Evolutionary conservation across 2,797 vertebrate species (phyloP).

Genomic region (Mus caroli): DNA sequence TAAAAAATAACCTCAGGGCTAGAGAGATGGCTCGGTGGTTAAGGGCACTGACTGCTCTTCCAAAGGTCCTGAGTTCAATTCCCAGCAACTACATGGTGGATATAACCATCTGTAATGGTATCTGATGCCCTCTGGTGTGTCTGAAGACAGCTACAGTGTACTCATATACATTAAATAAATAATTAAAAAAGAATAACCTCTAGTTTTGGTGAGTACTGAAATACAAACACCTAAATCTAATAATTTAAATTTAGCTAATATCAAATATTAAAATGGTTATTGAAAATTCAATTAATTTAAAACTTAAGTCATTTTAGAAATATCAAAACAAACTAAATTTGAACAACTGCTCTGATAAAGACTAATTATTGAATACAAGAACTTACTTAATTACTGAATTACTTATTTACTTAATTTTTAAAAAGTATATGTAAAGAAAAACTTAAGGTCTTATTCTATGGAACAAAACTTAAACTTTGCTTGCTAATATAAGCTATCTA

Average conservation of each 20-base stretch:
- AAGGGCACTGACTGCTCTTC: background rate
- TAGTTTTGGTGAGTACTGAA: constrained; percentile 23
- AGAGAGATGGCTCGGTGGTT: background rate
- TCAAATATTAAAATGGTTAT: background rate
- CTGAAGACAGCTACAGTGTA: background rate
- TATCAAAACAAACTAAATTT: background rate
- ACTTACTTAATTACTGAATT: background rate
- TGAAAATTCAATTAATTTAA: background rate
- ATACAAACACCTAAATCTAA: constrained; percentile 2
- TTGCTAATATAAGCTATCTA: constrained; percentile 26
- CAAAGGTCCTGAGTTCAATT: background rate
- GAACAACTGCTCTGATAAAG: background rate
- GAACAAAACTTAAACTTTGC: background rate
- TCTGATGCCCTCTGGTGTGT: background rate
- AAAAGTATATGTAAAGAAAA: constrained; percentile 1
- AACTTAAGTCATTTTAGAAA: constrained; percentile 44
- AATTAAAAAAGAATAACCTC: background rate
- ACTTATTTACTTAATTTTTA: no score
- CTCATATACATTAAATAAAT: background rate
- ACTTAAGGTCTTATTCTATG: constrained; percentile 29
- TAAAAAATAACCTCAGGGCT: background rate
- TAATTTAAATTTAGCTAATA: constrained; percentile 8
- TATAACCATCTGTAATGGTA: background rate
- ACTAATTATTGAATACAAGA: constrained; percentile 6
- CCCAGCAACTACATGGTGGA: background rate